Base-by-base conservation (phyloP, 2,888 invertebrate species). In the Eulithis testata region DNA sequence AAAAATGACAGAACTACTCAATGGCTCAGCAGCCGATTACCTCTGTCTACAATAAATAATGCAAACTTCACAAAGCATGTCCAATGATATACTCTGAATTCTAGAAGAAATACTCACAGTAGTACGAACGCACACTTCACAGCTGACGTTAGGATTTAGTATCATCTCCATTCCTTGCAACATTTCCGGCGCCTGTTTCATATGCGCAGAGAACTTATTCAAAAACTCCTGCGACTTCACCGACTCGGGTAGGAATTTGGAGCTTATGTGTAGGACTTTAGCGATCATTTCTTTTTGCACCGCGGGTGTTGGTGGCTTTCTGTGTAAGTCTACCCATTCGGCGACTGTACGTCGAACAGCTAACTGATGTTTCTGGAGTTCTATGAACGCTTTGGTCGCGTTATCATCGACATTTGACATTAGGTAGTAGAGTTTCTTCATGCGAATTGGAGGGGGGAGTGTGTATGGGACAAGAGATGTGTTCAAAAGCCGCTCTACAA, bases 391-490 rank as follows among this genome's bases (percentile, higher is more conserved):
- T 89, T 98, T 99, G 0, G 97, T 97, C 0, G 99, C 99, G 86
- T 99, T 97, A 74, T 98, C 98, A 82, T 99, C 99, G 43, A 99
- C 96, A 52, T 98, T 98, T 7, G 97, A 97, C 83, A 98, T 95
- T 47, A 99, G 90, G 83, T 98, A 97, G 82, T 97, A 98, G 31
- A 99, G 89, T 79, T 97, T 97, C 86, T 97, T 98, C 99, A 99
- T 99, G 69, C 99, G 94, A 66, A 98, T 97, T 27, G 96, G 95
- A 0, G 98, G 94, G 0, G 97, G 94, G 64, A 99, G 88, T 71
- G 97, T 97, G 86, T 98, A 99, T 0, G 99, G 99, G 54, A 99
- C 99, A 62, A 99, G 93, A 66, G 98, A 98, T 8, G 98, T 99
- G 83, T 99, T 99, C 50, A 99, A 87, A 37, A 99, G 93, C 73